These are phyloP conservation scores for Crotophaga sulcirostris DNA, from an alignment of 2,113 vertebrate species.

Conservation along the genomic window DNA sequence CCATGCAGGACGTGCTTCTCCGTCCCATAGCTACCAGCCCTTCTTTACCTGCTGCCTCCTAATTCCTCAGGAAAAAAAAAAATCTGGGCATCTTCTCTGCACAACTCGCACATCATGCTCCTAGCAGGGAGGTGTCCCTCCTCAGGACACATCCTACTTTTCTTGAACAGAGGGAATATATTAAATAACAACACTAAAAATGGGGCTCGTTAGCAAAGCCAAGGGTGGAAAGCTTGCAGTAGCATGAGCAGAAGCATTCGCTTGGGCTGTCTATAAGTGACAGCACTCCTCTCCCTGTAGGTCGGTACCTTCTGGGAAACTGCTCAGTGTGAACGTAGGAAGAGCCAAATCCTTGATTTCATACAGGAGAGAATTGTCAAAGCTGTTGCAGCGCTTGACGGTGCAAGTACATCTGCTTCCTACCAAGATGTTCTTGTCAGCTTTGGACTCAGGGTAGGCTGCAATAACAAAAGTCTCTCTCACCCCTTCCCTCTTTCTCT, in stretches of 20 bases:
- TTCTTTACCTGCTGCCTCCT: not conserved
- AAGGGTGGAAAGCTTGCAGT: not conserved
- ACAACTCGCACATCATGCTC: not conserved
- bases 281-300: not conserved
- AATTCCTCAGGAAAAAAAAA: not conserved
- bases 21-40: not conserved
- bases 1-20: not conserved
- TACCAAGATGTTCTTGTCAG: not conserved
- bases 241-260: not conserved
- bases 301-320: slow-evolving; percentile 11
- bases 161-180: not conserved
- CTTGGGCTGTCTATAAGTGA: not conserved
- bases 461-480: not conserved
- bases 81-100: not conserved
- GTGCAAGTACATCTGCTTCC: slow-evolving; percentile 37
- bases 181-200: not conserved
- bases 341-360: slow-evolving; percentile 25
- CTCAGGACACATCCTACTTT: not conserved
- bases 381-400: not conserved
- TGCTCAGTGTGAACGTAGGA: not conserved
- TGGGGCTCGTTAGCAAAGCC: not conserved
- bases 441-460: not conserved
- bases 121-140: not conserved
- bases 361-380: not conserved
- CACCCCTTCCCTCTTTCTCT: not conserved